A percentile compares a stretch with the other conserved stretches of the same genome.
phyloP scores from a whole-genome alignment of 2,113 vertebrate genomes.

The Pelobates fuscus region DNA sequence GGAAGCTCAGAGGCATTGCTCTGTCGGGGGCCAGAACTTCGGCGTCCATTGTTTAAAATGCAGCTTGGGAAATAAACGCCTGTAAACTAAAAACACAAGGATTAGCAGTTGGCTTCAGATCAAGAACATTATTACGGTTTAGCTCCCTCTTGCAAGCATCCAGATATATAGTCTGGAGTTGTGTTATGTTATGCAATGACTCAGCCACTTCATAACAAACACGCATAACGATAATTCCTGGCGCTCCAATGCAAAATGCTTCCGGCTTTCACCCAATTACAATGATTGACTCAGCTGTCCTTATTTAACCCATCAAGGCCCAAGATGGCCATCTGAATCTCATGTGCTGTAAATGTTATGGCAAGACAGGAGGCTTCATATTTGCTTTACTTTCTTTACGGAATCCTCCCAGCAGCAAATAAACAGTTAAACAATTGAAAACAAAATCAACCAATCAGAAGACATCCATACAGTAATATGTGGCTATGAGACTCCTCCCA shows the following conservation, averaged over 20 bases:
- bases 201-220: slow-evolving; percentile 39
- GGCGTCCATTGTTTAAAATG: slow-evolving; percentile 50
- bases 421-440: too few species aligned
- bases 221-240: slow-evolving; percentile 14
- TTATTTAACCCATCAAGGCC: slow-evolving; percentile 30
- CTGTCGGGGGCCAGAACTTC: slow-evolving; percentile 40
- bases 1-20: slow-evolving; percentile 18
- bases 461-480: too few species aligned
- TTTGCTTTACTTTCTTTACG: too few species aligned
- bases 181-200: slow-evolving; percentile 40
- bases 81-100: slow-evolving; percentile 51
- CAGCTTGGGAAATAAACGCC: slow-evolving; percentile 54
- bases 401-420: too few species aligned
- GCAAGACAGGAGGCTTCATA: too few species aligned
- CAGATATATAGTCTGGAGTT: slow-evolving; percentile 24
- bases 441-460: too few species aligned
- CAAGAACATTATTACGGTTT: slow-evolving; percentile 54
- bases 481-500: too few species aligned
- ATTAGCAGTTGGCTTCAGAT: slow-evolving; percentile 52
- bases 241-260: slow-evolving; percentile 2
- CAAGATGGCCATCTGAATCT: slow-evolving; percentile 1
- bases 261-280: slow-evolving; percentile 25
- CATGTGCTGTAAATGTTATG: background rate
- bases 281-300: slow-evolving; percentile 5
- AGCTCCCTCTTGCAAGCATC: slow-evolving; percentile 13